Evolutionary conservation across 2,888 invertebrate genomes (phyloP).

Genomic region (Athetis lepigone): DNA sequence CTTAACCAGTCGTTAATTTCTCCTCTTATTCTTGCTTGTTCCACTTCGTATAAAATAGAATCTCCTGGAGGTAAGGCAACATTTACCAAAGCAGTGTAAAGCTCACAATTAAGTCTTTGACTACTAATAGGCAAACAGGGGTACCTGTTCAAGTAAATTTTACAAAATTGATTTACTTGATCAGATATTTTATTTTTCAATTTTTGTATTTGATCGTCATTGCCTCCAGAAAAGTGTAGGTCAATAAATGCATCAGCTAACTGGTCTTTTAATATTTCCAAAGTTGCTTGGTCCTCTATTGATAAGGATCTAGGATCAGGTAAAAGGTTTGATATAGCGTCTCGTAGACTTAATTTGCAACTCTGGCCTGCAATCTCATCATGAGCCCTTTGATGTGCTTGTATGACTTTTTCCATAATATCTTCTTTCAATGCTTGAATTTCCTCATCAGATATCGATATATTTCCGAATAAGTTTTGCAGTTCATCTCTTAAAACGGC

Average conservation of each 20-base stretch:
- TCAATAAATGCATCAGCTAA: slow-evolving; percentile 79
- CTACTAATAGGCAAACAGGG: slow-evolving; percentile 66
- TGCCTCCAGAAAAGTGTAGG: slow-evolving; percentile 68
- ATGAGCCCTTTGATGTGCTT: slow-evolving; percentile 64
- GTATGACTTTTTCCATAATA: slow-evolving; percentile 66
- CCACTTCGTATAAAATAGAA: slow-evolving; percentile 69
- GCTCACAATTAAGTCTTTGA: slow-evolving; percentile 67
- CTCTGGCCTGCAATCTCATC: slow-evolving; percentile 67
- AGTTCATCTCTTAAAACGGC: slow-evolving; percentile 72
- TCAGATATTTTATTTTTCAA: slow-evolving; percentile 70
- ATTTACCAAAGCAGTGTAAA: slow-evolving; percentile 71
- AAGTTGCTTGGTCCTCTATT: slow-evolving; percentile 67
- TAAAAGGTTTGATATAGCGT: slow-evolving; percentile 71
- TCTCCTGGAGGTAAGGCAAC: slow-evolving; percentile 72
- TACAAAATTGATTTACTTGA: slow-evolving; percentile 73
- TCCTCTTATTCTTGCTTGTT: slow-evolving; percentile 72
- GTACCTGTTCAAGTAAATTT: slow-evolving; percentile 70
- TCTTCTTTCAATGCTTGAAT: slow-evolving; percentile 61
- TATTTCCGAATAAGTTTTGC: slow-evolving; percentile 62
- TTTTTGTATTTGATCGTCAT: slow-evolving; percentile 63
- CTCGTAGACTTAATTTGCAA: slow-evolving; percentile 74
- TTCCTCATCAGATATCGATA: slow-evolving; percentile 58
- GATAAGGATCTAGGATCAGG: slow-evolving; percentile 61
- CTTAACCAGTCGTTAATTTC: slow-evolving; percentile 72
- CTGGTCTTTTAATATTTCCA: slow-evolving; percentile 76